Percentiles rank a stretch among this genome's conserved stretches.
These are phyloP conservation scores for Synanthedon tipuliformis DNA, from an alignment of 2,888 invertebrate genomes.

Conservation along the genomic window DNA sequence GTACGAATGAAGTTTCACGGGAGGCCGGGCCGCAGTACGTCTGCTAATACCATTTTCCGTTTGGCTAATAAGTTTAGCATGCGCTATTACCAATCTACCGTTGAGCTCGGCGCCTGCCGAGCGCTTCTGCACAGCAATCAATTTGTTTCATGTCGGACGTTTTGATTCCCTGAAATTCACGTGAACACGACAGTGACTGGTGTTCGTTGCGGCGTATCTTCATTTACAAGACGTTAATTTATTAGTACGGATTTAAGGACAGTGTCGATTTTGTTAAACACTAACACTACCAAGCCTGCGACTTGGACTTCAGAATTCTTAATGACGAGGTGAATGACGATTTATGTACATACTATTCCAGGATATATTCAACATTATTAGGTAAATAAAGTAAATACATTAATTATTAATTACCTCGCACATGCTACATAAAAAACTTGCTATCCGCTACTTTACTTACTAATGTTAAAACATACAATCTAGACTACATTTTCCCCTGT, in stretches of 20 bases:
- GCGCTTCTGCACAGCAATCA: slow-evolving; percentile 57
- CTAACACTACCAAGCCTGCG: too few relatives aligned
- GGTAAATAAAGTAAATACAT: too few relatives aligned
- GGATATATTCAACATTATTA: too few relatives aligned
- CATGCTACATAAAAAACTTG: too few relatives aligned
- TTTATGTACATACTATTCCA: too few relatives aligned
- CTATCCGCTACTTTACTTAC: too few relatives aligned
- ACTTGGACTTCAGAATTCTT: too few relatives aligned
- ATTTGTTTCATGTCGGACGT: slow-evolving; percentile 62
- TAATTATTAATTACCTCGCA: too few relatives aligned
- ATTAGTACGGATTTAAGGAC: neutral
- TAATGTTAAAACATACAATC: too few relatives aligned
- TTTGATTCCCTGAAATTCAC: slow-evolving; percentile 58
- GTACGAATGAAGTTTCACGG: slow-evolving; percentile 55
- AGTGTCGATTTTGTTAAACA: neutral
- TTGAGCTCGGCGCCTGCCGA: slow-evolving; percentile 42
- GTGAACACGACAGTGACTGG: slow-evolving; percentile 34
- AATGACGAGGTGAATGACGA: too few relatives aligned
- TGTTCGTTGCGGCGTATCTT: slow-evolving; percentile 48
- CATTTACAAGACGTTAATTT: slow-evolving; percentile 37
- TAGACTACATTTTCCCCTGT: too few relatives aligned
- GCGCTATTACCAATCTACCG: slow-evolving; percentile 66
- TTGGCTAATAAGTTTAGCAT: slow-evolving; percentile 69
- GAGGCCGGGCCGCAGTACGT: slow-evolving; percentile 40
- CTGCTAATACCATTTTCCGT: slow-evolving; percentile 67